These are phyloP conservation scores for Oceanites oceanicus DNA, from an alignment of 2,113 vertebrate species.

Conservation along the genomic window DNA sequence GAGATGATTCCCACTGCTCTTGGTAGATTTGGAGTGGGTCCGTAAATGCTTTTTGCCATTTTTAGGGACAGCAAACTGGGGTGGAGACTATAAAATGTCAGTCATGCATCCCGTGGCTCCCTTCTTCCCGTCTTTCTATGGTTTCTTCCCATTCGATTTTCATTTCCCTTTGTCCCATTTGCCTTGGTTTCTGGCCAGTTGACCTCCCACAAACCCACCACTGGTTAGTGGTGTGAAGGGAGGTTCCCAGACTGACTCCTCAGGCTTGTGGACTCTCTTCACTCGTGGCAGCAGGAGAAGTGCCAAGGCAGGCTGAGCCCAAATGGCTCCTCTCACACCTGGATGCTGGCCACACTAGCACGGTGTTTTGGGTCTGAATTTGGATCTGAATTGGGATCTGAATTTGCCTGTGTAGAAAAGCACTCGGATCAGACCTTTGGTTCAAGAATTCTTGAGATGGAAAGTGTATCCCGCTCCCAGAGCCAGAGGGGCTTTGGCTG, in stretches of 20 bases:
- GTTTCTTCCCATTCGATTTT: neutral
- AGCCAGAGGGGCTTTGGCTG: neutral
- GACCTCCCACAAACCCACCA: neutral
- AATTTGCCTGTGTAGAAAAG: neutral
- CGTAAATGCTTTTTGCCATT: neutral
- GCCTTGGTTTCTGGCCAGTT: neutral
- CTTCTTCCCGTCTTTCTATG: neutral
- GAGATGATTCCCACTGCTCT: neutral
- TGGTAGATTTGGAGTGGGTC: neutral
- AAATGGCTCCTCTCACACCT: neutral
- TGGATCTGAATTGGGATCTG: neutral
- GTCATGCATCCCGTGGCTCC: neutral
- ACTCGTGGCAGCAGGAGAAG: neutral
- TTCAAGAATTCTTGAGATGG: neutral
- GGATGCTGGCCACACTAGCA: neutral
- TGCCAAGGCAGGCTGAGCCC: neutral
- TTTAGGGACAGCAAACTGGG: neutral
- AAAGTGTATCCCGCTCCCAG: neutral
- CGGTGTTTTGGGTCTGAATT: neutral
- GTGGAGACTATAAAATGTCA: neutral
- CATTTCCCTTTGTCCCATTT: neutral
- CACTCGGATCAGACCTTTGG: neutral
- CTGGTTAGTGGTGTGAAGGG: neutral
- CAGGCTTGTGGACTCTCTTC: neutral
- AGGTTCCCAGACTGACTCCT: neutral